phyloP scores from a whole-genome alignment of 2,113 vertebrate genomes.

The Brevimyrus niger region DNA sequence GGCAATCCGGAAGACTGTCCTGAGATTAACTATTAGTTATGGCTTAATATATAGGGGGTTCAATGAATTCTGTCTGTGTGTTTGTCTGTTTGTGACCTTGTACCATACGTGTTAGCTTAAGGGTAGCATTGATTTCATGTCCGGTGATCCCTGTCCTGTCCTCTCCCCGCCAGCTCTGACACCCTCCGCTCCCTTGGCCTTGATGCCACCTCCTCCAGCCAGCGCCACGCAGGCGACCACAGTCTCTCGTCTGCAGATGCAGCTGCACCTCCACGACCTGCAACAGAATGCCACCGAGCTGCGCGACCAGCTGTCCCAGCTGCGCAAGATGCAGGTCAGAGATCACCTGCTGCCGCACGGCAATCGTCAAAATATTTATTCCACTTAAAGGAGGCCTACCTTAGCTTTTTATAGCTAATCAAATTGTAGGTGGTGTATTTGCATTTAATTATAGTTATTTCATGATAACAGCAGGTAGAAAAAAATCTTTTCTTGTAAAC shows the following conservation, averaged over 20 bases:
- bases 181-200: conserved; percentile 64
- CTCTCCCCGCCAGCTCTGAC: conserved; percentile 63
- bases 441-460: background rate
- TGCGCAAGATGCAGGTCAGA: conserved; percentile 84
- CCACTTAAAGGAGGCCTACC: background rate
- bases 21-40: conserved; percentile 20
- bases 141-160: conserved; percentile 33
- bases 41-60: conserved; percentile 13
- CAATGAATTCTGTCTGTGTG: conserved; percentile 4
- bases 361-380: background rate
- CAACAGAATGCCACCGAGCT: conserved; percentile 90
- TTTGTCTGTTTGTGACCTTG: background rate
- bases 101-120: background rate
- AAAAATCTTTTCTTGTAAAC: background rate
- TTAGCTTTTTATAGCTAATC: background rate
- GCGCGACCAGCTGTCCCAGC: conserved; percentile 82
- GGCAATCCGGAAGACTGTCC: background rate
- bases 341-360: background rate
- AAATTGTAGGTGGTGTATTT: background rate
- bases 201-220: conserved; percentile 71
- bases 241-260: conserved; percentile 81
- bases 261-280: conserved; percentile 87
- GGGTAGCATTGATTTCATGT: conserved; percentile 23
- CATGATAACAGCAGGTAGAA: background rate
- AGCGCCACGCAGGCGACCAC: conserved; percentile 66